Conservation (phyloP, 1,140 invertebrate genomes). For the Drosophila pandora region DNA sequence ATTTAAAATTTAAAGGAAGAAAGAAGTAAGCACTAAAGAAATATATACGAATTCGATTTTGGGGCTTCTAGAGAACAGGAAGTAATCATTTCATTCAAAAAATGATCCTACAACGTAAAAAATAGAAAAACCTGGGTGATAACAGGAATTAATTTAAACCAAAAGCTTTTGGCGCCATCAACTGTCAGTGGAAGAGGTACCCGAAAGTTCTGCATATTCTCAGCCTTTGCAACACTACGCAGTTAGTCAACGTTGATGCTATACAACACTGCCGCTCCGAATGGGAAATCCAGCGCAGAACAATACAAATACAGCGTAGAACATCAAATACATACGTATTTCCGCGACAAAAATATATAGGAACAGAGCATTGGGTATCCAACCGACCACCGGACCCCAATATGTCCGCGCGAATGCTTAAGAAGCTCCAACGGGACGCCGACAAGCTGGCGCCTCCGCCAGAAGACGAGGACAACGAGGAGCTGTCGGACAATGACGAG, state of each 20-base stretch:
- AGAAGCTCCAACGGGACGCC: conserved; percentile 86
- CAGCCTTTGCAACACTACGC: not conserved
- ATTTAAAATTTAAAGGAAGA: not conserved
- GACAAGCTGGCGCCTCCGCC: conserved; percentile 83
- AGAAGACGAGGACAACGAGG: conserved; percentile 64
- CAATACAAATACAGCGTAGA: conserved; percentile 2
- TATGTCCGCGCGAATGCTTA: conserved; percentile 87
- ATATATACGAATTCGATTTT: no score
- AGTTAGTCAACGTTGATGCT: conserved; percentile 3
- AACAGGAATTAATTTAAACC: not conserved
- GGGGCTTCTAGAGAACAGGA: no score
- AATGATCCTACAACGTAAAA: not conserved
- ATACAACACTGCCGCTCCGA: conserved; percentile 8
- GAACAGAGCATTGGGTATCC: conserved; percentile 1
- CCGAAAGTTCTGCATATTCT: not conserved
- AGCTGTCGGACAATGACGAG: conserved; percentile 69
- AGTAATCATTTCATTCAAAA: no score
- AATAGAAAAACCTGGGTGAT: not conserved
- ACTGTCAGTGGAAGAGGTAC: conserved; percentile 5
- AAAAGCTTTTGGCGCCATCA: not conserved
- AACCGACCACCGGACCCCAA: conserved; percentile 3
- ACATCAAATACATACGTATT: conserved; percentile 17
- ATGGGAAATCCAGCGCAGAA: conserved; percentile 23
- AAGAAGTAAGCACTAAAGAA: no score
- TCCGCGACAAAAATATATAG: conserved; percentile 33